phyloP scores from a whole-genome alignment of 2,888 invertebrate species.

The Eucera pruinosa region DNA sequence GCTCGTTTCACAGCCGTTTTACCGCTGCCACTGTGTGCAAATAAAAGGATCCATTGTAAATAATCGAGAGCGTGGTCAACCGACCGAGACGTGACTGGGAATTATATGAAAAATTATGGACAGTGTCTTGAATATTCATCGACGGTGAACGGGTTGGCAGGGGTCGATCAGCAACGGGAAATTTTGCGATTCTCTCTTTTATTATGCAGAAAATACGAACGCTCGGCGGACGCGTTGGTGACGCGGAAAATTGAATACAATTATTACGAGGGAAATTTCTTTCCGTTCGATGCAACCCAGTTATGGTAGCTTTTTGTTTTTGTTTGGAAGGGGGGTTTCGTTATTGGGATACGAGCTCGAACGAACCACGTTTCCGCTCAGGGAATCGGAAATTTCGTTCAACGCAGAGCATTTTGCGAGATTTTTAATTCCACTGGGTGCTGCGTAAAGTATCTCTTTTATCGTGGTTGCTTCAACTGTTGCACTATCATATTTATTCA shows the following conservation, averaged over 20 bases:
- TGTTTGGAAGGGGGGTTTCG: neutral
- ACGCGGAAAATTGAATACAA: slow-evolving; percentile 24
- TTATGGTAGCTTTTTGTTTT: neutral
- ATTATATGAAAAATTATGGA: slow-evolving; percentile 49
- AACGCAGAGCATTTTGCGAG: neutral
- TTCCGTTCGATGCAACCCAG: slow-evolving; percentile 1
- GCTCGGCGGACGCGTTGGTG: neutral
- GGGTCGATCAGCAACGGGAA: neutral
- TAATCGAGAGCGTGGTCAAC: slow-evolving; percentile 20
- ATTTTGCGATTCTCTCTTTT: slow-evolving; percentile 18
- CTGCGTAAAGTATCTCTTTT: neutral
- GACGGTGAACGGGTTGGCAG: no score
- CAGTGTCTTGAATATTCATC: slow-evolving; percentile 47
- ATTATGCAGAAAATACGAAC: slow-evolving; percentile 12
- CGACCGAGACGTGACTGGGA: neutral
- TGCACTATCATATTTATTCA: neutral
- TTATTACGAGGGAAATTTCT: slow-evolving; percentile 10
- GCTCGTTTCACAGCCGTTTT: slow-evolving; percentile 15
- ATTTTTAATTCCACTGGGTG: neutral
- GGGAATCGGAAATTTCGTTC: slow-evolving; percentile 4
- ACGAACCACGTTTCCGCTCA: neutral
- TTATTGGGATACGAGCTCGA: neutral
- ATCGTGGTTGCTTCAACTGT: neutral
- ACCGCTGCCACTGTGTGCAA: slow-evolving; percentile 1
- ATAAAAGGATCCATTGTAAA: slow-evolving; percentile 36